phyloP scores from a whole-genome alignment of 2,888 invertebrate species.

The Galeopsomyia nigrocyanea region DNA sequence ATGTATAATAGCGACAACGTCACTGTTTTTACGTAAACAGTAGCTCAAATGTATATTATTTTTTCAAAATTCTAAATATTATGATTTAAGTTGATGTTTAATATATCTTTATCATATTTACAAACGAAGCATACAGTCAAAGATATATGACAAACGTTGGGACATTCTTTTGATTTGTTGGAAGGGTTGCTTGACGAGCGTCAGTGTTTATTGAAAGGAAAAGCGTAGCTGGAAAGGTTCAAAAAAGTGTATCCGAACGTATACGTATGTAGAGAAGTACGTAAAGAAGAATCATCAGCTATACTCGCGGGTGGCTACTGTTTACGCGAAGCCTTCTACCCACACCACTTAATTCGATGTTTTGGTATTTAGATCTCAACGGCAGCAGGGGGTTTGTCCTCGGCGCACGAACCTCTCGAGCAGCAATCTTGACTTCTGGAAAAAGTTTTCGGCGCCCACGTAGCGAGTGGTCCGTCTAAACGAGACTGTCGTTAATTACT shows the following conservation, averaged over 20 bases:
- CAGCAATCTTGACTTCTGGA: slow-evolving; percentile 36
- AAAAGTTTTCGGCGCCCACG: slow-evolving; percentile 31
- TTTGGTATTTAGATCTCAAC: slow-evolving; percentile 58
- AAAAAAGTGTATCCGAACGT: not conserved
- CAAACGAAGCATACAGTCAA: too few species aligned
- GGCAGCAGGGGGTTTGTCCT: slow-evolving; percentile 53
- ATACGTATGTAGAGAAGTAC: not conserved
- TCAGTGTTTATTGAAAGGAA: slow-evolving; percentile 9
- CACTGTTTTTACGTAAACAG: too few species aligned
- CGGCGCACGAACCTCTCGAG: slow-evolving; percentile 37
- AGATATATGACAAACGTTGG: too few species aligned
- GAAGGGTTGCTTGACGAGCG: not conserved
- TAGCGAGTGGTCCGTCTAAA: not conserved
- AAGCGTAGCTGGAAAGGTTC: not conserved
- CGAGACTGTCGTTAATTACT: too few species aligned
- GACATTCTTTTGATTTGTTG: too few species aligned
- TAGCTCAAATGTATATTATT: too few species aligned
- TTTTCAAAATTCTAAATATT: too few species aligned
- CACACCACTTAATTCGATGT: slow-evolving; percentile 58
- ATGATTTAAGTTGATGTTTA: too few species aligned
- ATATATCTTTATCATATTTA: too few species aligned
- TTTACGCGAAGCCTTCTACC: slow-evolving; percentile 52
- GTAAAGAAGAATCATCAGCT: not conserved
- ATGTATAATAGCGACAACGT: too few species aligned
- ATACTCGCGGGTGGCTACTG: slow-evolving; percentile 22